Evolutionary conservation across 2,797 vertebrate species (phyloP).

Genomic region (Rhinoraja longicauda): DNA sequence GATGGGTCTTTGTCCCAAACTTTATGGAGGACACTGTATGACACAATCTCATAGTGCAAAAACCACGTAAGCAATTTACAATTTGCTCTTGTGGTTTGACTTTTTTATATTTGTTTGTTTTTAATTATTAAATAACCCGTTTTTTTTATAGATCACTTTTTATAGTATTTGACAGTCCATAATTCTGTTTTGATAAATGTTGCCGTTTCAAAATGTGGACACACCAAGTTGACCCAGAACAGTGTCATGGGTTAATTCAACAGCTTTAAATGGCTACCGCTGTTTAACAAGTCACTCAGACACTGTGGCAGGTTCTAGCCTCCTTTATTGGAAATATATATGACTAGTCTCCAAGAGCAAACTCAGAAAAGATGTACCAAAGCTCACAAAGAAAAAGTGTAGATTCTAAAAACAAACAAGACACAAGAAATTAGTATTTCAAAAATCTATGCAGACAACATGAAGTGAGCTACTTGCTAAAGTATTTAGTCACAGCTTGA

Average conservation of each 20-base stretch:
- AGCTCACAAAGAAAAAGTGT: background rate
- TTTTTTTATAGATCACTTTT: background rate
- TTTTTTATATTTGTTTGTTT: background rate
- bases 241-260: background rate
- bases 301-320: background rate
- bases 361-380: background rate
- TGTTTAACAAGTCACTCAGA: background rate
- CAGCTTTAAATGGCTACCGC: background rate
- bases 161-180: background rate
- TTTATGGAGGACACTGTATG: too few relatives aligned
- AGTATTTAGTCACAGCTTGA: conserved; percentile 1
- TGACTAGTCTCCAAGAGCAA: background rate
- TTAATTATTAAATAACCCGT: background rate
- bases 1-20: too few relatives aligned
- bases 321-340: background rate
- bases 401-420: background rate
- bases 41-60: background rate
- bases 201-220: background rate
- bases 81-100: background rate
- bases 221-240: background rate
- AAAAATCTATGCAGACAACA: background rate
- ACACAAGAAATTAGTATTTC: background rate
- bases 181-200: background rate
- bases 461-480: background rate
- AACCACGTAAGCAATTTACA: background rate